These are phyloP conservation scores for Drosophila oshimai DNA, from an alignment of 1,140 invertebrate genomes.

Conservation along the genomic window DNA sequence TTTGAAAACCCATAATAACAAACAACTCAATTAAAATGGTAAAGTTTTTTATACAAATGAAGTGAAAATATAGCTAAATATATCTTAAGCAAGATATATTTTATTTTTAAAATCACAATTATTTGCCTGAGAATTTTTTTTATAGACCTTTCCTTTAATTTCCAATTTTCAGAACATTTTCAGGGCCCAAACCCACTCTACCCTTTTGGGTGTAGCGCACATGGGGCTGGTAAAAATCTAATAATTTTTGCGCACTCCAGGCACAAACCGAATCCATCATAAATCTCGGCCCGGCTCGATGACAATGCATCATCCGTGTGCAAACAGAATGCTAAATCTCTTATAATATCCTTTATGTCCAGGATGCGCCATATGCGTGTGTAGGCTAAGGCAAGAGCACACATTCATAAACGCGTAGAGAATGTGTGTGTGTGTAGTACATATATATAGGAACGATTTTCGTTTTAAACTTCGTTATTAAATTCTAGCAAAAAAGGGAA, in stretches of 20 bases:
- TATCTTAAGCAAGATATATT: no score
- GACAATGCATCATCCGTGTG: constrained; percentile 82
- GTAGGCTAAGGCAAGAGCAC: constrained; percentile 62
- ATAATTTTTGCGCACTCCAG: constrained; percentile 79
- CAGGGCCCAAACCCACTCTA: constrained; percentile 6
- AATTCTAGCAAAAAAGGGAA: constrained; percentile 36
- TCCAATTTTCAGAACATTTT: not conserved
- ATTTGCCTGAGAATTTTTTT: no score
- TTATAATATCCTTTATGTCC: constrained; percentile 82
- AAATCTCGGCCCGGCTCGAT: constrained; percentile 82
- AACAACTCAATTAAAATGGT: no score
- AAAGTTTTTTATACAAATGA: no score
- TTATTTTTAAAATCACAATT: no score
- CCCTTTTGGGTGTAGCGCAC: constrained; percentile 26
- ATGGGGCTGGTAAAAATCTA: constrained; percentile 62
- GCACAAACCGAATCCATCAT: constrained; percentile 82
- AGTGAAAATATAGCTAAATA: not conserved
- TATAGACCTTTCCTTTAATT: no score
- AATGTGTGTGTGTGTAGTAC: not conserved
- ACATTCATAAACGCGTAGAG: constrained; percentile 7
- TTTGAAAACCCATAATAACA: no score
- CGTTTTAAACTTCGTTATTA: constrained; percentile 54
- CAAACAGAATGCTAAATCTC: constrained; percentile 82
- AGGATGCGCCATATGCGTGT: constrained; percentile 78
- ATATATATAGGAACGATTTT: not conserved